A percentile compares a stretch with the other conserved stretches of the same genome.
phyloP scores from a whole-genome alignment of 1,140 invertebrate species.

The Hypothenemus hampei region DNA sequence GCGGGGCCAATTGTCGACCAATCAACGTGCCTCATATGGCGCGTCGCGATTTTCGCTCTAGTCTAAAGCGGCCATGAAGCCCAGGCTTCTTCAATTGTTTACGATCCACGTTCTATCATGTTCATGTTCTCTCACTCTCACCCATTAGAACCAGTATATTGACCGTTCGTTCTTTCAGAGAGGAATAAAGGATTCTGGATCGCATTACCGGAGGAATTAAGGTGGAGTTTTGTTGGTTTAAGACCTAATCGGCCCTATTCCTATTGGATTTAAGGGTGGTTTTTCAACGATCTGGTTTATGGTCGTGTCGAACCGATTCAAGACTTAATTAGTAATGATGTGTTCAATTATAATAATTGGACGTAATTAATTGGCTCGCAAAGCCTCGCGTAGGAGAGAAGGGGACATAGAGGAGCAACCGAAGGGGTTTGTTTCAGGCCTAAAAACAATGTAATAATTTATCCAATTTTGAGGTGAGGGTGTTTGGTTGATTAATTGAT shows the following conservation, averaged over 20 bases:
- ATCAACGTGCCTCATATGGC: slow-evolving; percentile 31
- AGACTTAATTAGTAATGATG: slow-evolving; percentile 45
- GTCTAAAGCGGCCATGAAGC: slow-evolving; percentile 22
- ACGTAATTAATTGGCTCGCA: slow-evolving; percentile 43
- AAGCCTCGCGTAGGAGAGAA: no score
- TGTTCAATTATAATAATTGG: slow-evolving; percentile 46
- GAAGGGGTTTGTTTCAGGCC: no score
- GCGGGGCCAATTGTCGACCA: slow-evolving; percentile 37
- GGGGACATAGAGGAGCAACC: slow-evolving; percentile 33
- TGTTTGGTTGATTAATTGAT: no score
- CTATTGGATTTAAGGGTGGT: slow-evolving; percentile 24
- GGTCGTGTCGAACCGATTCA: slow-evolving; percentile 40
- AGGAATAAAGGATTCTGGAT: neutral
- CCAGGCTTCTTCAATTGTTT: slow-evolving; percentile 18
- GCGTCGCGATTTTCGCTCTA: slow-evolving; percentile 27
- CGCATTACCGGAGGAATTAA: slow-evolving; percentile 6
- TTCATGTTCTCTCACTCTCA: neutral
- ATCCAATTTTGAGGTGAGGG: slow-evolving; percentile 35
- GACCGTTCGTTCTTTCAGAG: neutral
- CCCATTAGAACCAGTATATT: neutral
- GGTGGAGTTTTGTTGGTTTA: slow-evolving; percentile 24
- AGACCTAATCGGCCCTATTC: slow-evolving; percentile 27
- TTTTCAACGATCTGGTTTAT: slow-evolving; percentile 30
- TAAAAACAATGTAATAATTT: slow-evolving; percentile 35
- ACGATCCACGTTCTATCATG: neutral